Conservation (phyloP, 2,888 invertebrate species). For the Ophonus ardosiacus region DNA sequence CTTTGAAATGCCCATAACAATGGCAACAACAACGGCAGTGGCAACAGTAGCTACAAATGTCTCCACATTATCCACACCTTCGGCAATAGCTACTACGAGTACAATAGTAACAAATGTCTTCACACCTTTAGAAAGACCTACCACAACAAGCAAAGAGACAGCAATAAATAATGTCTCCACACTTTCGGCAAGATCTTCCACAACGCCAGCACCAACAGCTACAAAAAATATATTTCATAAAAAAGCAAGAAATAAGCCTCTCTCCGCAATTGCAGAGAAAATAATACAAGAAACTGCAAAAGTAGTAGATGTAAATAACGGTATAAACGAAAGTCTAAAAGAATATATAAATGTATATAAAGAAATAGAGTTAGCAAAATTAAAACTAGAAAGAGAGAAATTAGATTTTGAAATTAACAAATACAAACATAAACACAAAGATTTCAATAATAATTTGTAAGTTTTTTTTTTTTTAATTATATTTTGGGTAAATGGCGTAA, state of each 20-base stretch:
- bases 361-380: not conserved
- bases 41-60: not conserved
- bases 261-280: constrained; percentile 2
- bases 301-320: not conserved
- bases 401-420: not conserved
- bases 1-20: not conserved
- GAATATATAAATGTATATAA: not conserved
- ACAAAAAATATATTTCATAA: not conserved
- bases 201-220: not conserved
- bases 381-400: not conserved
- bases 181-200: too few relatives aligned
- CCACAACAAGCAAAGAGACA: not conserved
- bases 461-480: too few relatives aligned
- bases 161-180: too few relatives aligned
- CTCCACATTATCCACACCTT: not conserved
- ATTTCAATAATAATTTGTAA: not conserved
- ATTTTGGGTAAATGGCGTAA: not conserved
- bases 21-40: not conserved
- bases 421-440: not conserved
- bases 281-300: not conserved
- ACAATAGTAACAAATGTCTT: not conserved
- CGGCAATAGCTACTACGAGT: not conserved
- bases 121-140: not conserved
- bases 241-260: not conserved
- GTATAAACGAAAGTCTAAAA: not conserved